Conservation (phyloP, 2,797 vertebrate species). For the Eutrigla gurnardus region DNA sequence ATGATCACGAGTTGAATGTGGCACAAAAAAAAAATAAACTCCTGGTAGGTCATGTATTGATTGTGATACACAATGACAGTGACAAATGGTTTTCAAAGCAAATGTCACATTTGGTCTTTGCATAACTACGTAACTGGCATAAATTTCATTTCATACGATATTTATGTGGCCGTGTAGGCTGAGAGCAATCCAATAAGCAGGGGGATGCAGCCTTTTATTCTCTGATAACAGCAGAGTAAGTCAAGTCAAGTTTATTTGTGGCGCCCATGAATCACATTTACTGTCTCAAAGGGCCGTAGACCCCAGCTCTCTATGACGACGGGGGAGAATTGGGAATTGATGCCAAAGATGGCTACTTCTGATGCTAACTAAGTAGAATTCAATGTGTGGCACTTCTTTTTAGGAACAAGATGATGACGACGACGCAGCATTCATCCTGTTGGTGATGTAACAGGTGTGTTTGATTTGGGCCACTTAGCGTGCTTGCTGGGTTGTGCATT, state of each 20-base stretch:
- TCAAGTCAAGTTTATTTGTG: conserved; percentile 53
- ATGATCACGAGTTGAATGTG: conserved; percentile 36
- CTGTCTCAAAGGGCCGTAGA: conserved; percentile 27
- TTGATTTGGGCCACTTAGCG: no score
- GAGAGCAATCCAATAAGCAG: conserved; percentile 23
- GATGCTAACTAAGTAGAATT: not conserved
- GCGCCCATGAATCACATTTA: conserved; percentile 51
- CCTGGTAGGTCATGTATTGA: conserved; percentile 36
- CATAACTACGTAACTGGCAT: conserved; percentile 14
- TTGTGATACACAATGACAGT: conserved; percentile 36
- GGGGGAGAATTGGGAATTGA: not conserved
- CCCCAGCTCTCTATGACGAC: not conserved
- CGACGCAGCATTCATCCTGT: no score
- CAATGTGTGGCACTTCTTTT: not conserved
- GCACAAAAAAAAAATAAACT: not conserved
- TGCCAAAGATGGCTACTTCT: not conserved
- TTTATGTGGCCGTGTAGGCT: conserved; percentile 34
- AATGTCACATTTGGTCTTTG: conserved; percentile 49
- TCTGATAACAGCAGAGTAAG: conserved; percentile 49
- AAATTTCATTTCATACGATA: conserved; percentile 36
- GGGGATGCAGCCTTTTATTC: conserved; percentile 31
- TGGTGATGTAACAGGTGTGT: no score
- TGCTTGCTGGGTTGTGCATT: no score
- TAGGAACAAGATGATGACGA: not conserved
- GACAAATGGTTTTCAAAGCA: conserved; percentile 49